Conservation (phyloP, 2,888 invertebrate genomes). For the Branchinecta sandiegonensis region DNA sequence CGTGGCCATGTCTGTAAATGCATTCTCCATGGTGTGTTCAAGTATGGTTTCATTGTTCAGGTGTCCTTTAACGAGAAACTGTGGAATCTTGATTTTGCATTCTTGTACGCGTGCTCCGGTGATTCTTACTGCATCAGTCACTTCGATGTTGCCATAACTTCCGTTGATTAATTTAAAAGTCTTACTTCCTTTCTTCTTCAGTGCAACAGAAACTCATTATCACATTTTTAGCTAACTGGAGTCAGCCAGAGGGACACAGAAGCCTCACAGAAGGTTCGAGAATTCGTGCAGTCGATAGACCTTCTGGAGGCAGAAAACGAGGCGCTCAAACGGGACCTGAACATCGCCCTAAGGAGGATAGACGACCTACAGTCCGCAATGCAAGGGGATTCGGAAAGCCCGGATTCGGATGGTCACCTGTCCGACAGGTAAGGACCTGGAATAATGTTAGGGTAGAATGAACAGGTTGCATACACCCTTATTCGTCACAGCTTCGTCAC, state of each 20-base stretch:
- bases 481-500: not conserved
- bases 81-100: too few species aligned
- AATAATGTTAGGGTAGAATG: too few species aligned
- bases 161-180: too few species aligned
- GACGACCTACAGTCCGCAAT: conserved; percentile 83
- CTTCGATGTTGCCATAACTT: too few species aligned
- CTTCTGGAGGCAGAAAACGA: conserved; percentile 35
- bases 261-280: conserved; percentile 25
- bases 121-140: too few species aligned
- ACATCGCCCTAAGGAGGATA: conserved; percentile 73
- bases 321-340: conserved; percentile 47
- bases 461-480: not conserved
- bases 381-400: conserved; percentile 49
- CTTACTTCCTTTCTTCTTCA: too few species aligned
- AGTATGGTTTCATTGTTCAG: too few species aligned
- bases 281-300: conserved; percentile 32
- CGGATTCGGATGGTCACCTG: conserved; percentile 28
- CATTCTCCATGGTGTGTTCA: too few species aligned
- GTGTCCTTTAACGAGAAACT: too few species aligned
- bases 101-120: too few species aligned
- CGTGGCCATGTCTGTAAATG: too few species aligned
- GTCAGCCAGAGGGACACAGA: conserved; percentile 22
- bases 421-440: conserved; percentile 25
- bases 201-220: too few species aligned
- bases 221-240: not conserved